Percentiles rank a stretch among this genome's conserved stretches.
phyloP scores from a whole-genome alignment of 1,140 invertebrate genomes.

The Ceratoteleas bidentatus region DNA sequence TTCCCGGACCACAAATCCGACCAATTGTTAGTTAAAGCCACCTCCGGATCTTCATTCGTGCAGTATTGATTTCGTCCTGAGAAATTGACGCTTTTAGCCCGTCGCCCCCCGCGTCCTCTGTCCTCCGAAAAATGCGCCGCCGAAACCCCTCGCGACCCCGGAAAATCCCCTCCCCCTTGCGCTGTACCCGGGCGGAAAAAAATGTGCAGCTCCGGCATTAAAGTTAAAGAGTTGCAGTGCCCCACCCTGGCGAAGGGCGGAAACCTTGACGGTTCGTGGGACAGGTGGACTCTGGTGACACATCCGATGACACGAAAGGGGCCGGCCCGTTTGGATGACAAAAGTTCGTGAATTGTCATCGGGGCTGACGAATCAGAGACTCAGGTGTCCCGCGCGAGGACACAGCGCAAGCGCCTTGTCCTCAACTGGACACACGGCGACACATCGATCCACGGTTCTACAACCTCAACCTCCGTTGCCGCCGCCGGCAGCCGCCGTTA shows the following conservation, averaged over 20 bases:
- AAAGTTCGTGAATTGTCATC: conserved; percentile 70
- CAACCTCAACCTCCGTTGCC: conserved; percentile 72
- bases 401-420: conserved; percentile 77
- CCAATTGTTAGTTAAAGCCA: too few species aligned
- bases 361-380: conserved; percentile 70
- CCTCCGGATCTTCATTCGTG: too few species aligned
- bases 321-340: conserved; percentile 64
- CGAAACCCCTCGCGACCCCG: too few species aligned
- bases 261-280: conserved; percentile 35
- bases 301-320: conserved; percentile 52
- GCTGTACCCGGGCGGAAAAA: too few species aligned
- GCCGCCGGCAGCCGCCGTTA: conserved; percentile 60
- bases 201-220: too few species aligned
- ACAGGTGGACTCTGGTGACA: conserved; percentile 32
- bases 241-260: conserved; percentile 72
- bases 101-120: too few species aligned
- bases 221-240: conserved; percentile 5
- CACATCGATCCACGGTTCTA: conserved; percentile 79
- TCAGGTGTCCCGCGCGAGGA: conserved; percentile 64
- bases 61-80: too few species aligned
- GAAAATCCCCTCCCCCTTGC: too few species aligned
- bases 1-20: too few species aligned
- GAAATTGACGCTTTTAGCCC: too few species aligned
- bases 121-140: too few species aligned
- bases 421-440: conserved; percentile 77